Base-by-base conservation (phyloP, 1,140 invertebrate genomes). In the Drosophila nasuta region DNA sequence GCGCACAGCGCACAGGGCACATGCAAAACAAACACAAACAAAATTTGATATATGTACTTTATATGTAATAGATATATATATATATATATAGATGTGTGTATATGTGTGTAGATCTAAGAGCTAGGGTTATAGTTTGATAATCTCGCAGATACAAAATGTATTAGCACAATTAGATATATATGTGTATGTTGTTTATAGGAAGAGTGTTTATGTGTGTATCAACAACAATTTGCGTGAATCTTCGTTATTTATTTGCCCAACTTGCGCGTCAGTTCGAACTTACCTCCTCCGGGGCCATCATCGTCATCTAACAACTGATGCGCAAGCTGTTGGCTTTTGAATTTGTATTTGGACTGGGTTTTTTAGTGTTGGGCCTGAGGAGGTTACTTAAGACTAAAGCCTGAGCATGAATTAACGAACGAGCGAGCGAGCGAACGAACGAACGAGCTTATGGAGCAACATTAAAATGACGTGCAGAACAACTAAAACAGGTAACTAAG, bases 1-100 rank as follows among this genome's bases (percentile, higher is more conserved):
- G 66, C 75, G 72, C 81, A 81, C 83, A 60, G 77, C 20, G 20
- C 20, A 20, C 20, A 20, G 20, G 74, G 81, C 85, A 89, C 85
- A 89, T 89, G 85, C 85, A 89, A 85, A 89, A 89, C 85, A 89
- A 88, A 89, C 85, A 89, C 85, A 89, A 85, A 87, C 85, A 87
- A 78, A 80, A 80, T 83, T 83, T 68, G 59, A 76, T 86, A 85
- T 57, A 83, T 35, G 75, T 83, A 54, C 10, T 43, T 10, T 43
- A 60, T 60, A 82, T 79, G 64, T 73, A 71, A 65, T 56, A 56
- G 43, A 59, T 79, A 67, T 68, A 60, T 75, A 13, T 13, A 13
- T 13, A 13, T 13, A 52, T 69, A 5, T 69, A 25, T 59, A 41
- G 58, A 28, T 54, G 51, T 62, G 13, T 48, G 25, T 68, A 49